Conservation (phyloP, 2,797 vertebrate species). For the Centroberyx gerrardi region DNA sequence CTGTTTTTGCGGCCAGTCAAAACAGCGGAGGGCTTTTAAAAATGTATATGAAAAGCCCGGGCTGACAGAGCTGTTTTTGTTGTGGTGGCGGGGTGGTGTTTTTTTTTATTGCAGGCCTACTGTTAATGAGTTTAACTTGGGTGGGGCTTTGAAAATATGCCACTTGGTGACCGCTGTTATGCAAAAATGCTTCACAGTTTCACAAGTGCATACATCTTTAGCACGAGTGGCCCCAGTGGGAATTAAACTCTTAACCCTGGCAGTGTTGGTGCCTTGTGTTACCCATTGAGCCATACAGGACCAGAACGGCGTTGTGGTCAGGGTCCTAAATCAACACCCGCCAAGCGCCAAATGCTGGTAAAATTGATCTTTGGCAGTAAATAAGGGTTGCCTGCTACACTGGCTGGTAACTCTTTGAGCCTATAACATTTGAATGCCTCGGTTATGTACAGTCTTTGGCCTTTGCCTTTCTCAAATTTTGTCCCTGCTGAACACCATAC, state of each 20-base stretch:
- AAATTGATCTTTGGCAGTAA: no score
- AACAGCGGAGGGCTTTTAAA: conserved; percentile 65
- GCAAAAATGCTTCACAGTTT: neutral
- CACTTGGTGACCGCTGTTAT: conserved; percentile 16
- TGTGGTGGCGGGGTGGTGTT: conserved; percentile 3
- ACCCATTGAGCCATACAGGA: neutral
- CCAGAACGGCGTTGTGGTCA: neutral
- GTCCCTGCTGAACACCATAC: no score
- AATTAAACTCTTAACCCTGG: neutral
- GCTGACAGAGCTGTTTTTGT: conserved; percentile 29
- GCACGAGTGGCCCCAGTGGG: neutral
- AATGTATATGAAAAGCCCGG: conserved; percentile 51
- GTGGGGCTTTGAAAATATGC: conserved; percentile 25
- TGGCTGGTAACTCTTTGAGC: no score
- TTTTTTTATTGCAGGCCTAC: neutral
- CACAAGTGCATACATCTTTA: neutral
- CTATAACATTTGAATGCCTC: no score
- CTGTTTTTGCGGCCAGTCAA: conserved; percentile 65
- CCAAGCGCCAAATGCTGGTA: no score
- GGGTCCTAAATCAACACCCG: no score
- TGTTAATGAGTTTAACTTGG: conserved; percentile 42
- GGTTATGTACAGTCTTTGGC: no score
- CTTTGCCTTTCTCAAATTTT: no score
- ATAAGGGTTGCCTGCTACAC: no score
- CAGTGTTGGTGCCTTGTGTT: neutral